A percentile compares a stretch with the other conserved stretches of the same genome.
Conservation (phyloP, 2,797 vertebrate species). For the Picus viridis region DNA sequence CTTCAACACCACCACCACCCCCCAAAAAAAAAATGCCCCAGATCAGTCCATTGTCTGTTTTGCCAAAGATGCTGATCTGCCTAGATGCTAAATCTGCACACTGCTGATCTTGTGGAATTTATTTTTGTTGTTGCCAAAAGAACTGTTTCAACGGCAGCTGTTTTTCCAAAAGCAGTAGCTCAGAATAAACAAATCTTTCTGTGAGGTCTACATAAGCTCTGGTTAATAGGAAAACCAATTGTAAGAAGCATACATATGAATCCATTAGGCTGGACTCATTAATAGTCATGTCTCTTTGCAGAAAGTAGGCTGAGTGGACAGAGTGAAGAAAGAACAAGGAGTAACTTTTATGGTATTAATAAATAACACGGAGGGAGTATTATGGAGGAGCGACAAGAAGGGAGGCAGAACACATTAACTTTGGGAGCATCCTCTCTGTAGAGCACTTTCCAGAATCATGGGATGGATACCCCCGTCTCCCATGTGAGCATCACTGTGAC, state of each 20-base stretch:
- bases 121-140: neutral
- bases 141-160: neutral
- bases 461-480: neutral
- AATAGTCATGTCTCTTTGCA: neutral
- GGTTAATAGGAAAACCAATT: neutral
- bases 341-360: neutral
- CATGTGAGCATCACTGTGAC: neutral
- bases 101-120: neutral
- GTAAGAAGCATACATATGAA: neutral
- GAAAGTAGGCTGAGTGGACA: neutral
- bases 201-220: neutral
- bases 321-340: neutral
- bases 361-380: neutral
- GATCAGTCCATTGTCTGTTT: neutral
- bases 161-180: neutral
- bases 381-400: accelerated
- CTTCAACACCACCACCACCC: neutral
- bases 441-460: neutral
- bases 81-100: neutral
- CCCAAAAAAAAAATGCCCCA: neutral
- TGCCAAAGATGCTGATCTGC: neutral
- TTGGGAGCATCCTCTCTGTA: neutral
- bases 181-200: neutral
- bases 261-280: neutral
- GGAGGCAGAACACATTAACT: neutral